phyloP scores from a whole-genome alignment of 2,797 vertebrate species.

The Oreochromis mossambicus region DNA sequence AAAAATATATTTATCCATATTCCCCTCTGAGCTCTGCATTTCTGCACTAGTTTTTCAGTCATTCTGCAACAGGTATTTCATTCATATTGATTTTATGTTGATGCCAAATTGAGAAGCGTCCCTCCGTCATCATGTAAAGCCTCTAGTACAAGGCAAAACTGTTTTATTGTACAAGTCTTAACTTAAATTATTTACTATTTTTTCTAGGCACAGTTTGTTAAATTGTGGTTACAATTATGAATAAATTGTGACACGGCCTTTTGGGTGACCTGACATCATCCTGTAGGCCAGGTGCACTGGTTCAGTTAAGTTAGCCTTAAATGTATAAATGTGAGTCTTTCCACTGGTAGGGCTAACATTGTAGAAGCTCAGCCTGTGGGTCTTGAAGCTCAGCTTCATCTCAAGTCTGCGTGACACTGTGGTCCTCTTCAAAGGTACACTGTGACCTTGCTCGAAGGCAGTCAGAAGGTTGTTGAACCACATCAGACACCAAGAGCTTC shows the following conservation, averaged over 20 bases:
- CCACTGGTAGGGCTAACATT: constrained; percentile 59
- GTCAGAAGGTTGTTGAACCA: constrained; percentile 75
- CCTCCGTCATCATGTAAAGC: background rate
- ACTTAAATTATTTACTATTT: background rate
- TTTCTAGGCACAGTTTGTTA: background rate
- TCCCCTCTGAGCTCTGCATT: background rate
- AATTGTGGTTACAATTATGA: constrained; percentile 23
- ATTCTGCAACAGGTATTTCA: background rate
- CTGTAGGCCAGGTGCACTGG: constrained; percentile 75
- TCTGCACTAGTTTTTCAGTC: background rate
- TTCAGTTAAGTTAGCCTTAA: constrained; percentile 62
- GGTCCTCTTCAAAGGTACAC: constrained; percentile 67
- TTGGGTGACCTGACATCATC: constrained; percentile 76
- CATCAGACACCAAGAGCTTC: constrained; percentile 76
- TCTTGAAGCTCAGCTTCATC: constrained; percentile 71
- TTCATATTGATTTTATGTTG: background rate
- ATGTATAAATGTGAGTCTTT: constrained; percentile 72
- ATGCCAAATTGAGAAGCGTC: background rate
- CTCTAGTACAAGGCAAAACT: background rate
- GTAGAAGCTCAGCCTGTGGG: constrained; percentile 68
- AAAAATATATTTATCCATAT: background rate
- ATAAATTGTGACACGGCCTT: constrained; percentile 60
- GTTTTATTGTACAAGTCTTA: background rate
- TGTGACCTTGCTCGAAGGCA: constrained; percentile 65
- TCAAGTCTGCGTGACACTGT: constrained; percentile 63